phyloP scores from a whole-genome alignment of 2,888 invertebrate genomes.

The Prionchulus punctatus region DNA sequence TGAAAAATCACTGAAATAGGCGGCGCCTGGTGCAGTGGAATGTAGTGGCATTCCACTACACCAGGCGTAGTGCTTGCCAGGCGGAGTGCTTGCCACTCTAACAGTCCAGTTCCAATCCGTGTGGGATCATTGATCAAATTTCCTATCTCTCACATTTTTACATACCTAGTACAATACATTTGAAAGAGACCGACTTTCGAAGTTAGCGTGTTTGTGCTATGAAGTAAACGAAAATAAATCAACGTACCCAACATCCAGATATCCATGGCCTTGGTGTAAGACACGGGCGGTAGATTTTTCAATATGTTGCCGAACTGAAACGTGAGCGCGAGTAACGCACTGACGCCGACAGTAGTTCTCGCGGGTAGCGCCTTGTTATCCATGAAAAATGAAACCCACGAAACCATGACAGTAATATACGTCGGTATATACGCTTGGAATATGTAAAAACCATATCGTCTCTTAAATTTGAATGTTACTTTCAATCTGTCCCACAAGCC shows the following conservation, averaged over 20 bases:
- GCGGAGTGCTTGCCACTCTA: too few species aligned
- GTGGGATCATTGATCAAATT: too few species aligned
- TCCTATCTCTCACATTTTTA: too few species aligned
- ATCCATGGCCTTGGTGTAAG: constrained; percentile 32
- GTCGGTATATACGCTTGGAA: constrained; percentile 31
- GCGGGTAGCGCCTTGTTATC: constrained; percentile 31
- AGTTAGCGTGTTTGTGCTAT: too few species aligned
- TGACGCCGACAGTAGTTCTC: constrained; percentile 29
- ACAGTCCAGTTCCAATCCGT: too few species aligned
- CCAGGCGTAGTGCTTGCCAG: too few species aligned
- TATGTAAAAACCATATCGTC: constrained; percentile 31
- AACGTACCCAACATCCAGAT: constrained; percentile 27
- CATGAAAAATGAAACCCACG: constrained; percentile 31
- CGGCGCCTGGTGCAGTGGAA: too few species aligned
- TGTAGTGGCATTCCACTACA: too few species aligned
- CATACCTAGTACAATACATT: too few species aligned
- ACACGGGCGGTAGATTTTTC: constrained; percentile 29
- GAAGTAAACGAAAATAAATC: neutral
- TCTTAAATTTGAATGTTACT: constrained; percentile 28
- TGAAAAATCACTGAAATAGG: neutral
- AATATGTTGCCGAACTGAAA: constrained; percentile 30
- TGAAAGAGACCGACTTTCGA: too few species aligned
- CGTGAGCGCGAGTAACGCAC: constrained; percentile 28
- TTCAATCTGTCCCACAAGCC: constrained; percentile 14
- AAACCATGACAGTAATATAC: constrained; percentile 26